Base-by-base conservation (phyloP, 2,797 vertebrate species). In the Gymnoscopelus microlampas region DNA sequence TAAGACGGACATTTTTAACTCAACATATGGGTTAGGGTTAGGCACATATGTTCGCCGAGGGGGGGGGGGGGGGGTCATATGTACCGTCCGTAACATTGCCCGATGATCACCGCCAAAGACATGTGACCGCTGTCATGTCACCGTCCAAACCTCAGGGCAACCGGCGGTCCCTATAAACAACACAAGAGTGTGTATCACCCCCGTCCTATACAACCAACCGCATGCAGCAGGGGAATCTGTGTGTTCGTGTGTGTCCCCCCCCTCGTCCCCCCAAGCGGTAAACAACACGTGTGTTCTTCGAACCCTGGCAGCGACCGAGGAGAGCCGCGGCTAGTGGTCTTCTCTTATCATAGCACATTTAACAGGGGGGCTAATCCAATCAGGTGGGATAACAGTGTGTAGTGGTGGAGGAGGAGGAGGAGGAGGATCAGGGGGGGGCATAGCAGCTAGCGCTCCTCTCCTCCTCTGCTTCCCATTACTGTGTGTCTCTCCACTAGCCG, bases 321-420 rank as follows among this genome's bases (percentile, higher is more conserved):
- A 80, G 79, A 47, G 60, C 78, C 88, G 85, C 89, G 87, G 87
- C 89, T 9, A 91, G 88, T 88, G 87, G 89, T 87, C 87, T 73
- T 74, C 65, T 85, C 88, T 91, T 92, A 92, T 93, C 91, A 92
- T 89, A 91, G 90, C 89, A 89, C 90, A 91, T 93, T 93, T 91
- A 92, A 90, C 91, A 92, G 87, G 89, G 39, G 87, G 87, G 85
- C 87, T 93, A 93, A 93, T 93, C 92, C 91, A 93, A 92, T 92
- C 91, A 92, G 87, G 89, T 91, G 89, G 91, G 90, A 92, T 93
- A 92, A 92, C 91, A 92, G 87, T 84, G 87, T 84, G 86, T 44
- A 44, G 39, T 44, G 88, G 87, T 80, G 83, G 80, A 88, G 87
- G 81, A 86, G 87, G 90, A 93, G 88, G 87, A 78, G 83, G 81